These are phyloP conservation scores for Lutraria lutraria DNA, from an alignment of 2,888 invertebrate species.

Conservation along the genomic window DNA sequence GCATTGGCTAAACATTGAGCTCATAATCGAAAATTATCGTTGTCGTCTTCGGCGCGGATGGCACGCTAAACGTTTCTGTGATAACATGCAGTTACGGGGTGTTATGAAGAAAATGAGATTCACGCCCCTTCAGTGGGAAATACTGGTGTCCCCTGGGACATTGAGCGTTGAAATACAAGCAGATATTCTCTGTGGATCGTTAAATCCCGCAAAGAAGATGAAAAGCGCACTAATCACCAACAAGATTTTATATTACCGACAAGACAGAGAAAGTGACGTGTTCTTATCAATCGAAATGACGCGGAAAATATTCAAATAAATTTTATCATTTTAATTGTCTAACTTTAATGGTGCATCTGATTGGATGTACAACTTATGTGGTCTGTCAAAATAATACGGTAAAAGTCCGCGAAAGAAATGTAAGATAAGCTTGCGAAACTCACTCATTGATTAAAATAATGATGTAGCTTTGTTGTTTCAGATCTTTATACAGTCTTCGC, in stretches of 20 bases:
- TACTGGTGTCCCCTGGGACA: constrained; percentile 28
- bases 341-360: constrained; percentile 27
- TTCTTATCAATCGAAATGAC: constrained; percentile 31
- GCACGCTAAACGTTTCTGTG: constrained; percentile 41
- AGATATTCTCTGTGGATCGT: constrained; percentile 53
- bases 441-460: neutral
- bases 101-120: constrained; percentile 42
- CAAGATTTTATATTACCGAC: constrained; percentile 21
- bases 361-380: neutral
- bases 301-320: constrained; percentile 40
- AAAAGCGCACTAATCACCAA: constrained; percentile 59
- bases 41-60: constrained; percentile 46
- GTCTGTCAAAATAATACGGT: neutral
- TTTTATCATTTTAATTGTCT: constrained; percentile 28
- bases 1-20: constrained; percentile 57
- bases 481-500: neutral
- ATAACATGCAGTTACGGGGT: constrained; percentile 44
- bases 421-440: neutral
- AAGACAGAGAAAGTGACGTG: neutral
- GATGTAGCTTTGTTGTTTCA: neutral
- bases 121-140: constrained; percentile 34
- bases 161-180: constrained; percentile 33
- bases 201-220: constrained; percentile 55
- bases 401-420: neutral
- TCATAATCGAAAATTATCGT: constrained; percentile 36